phyloP scores from a whole-genome alignment of 2,888 invertebrate species.

The Oeneis ivallda region DNA sequence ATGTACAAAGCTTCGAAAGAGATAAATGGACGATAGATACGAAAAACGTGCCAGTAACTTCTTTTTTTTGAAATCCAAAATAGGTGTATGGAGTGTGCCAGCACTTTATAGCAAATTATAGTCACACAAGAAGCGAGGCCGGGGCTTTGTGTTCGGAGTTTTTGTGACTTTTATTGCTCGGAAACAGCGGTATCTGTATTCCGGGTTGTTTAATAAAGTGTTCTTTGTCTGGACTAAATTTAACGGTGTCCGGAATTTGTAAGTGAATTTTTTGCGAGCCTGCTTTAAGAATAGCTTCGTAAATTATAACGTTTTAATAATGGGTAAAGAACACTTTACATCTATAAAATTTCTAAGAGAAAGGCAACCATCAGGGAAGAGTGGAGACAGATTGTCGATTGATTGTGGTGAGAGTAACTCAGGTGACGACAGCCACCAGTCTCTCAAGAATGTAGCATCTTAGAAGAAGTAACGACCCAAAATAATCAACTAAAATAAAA shows the following conservation, averaged over 20 bases:
- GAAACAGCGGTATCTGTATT: constrained; percentile 46
- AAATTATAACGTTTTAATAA: neutral
- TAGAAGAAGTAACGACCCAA: too few species aligned
- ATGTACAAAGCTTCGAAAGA: constrained; percentile 8
- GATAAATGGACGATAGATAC: neutral
- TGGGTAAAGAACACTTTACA: neutral
- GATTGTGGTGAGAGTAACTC: too few species aligned
- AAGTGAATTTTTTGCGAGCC: constrained; percentile 21
- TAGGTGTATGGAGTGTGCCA: constrained; percentile 46
- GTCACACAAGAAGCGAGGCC: constrained; percentile 44
- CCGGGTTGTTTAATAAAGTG: constrained; percentile 46
- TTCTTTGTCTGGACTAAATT: constrained; percentile 30
- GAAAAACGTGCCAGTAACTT: constrained; percentile 1
- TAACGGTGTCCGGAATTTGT: constrained; percentile 25
- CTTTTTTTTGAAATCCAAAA: constrained; percentile 38
- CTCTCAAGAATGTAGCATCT: too few species aligned
- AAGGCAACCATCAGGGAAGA: too few species aligned
- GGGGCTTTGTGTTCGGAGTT: constrained; percentile 46
- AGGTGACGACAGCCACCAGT: too few species aligned
- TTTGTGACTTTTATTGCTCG: constrained; percentile 52
- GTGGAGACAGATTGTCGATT: too few species aligned
- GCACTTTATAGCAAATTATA: constrained; percentile 55
- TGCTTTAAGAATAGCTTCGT: constrained; percentile 1
- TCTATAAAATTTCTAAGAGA: too few species aligned
- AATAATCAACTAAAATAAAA: too few species aligned